These are phyloP conservation scores for Oedothorax gibbosus DNA, from an alignment of 1,140 invertebrate genomes.

Conservation along the genomic window DNA sequence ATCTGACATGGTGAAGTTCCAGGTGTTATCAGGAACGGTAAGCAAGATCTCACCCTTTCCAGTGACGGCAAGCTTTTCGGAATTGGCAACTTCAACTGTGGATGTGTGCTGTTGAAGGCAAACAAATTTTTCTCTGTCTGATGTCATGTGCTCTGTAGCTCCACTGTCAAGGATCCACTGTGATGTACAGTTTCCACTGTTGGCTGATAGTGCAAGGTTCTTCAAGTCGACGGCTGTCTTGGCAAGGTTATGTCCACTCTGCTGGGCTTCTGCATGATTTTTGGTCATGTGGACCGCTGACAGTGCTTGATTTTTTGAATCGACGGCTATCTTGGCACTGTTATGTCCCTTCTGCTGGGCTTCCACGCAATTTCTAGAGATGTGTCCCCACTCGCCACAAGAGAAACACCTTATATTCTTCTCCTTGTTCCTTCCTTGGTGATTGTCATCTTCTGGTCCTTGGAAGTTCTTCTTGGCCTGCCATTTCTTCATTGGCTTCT, in stretches of 20 bases:
- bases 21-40: too few relatives aligned
- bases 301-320: neutral
- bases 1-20: neutral
- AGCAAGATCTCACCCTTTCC: neutral
- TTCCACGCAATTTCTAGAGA: constrained; percentile 5
- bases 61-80: neutral
- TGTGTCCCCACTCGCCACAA: constrained; percentile 33
- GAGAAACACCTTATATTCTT: constrained; percentile 12
- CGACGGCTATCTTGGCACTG: constrained; percentile 13
- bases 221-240: constrained; percentile 13
- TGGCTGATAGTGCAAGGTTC: neutral
- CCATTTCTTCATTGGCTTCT: constrained; percentile 17
- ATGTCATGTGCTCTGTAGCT: constrained; percentile 26
- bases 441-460: neutral
- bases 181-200: neutral
- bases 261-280: neutral
- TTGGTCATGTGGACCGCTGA: neutral
- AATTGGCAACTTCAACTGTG: constrained; percentile 9
- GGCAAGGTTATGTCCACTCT: neutral
- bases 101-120: neutral
- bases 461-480: neutral
- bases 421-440: neutral
- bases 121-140: constrained; percentile 8
- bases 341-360: constrained; percentile 6
- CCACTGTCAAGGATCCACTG: constrained; percentile 29